Evolutionary conservation across 1,140 invertebrate species (phyloP).

Genomic region (Lepidostoma basale): DNA sequence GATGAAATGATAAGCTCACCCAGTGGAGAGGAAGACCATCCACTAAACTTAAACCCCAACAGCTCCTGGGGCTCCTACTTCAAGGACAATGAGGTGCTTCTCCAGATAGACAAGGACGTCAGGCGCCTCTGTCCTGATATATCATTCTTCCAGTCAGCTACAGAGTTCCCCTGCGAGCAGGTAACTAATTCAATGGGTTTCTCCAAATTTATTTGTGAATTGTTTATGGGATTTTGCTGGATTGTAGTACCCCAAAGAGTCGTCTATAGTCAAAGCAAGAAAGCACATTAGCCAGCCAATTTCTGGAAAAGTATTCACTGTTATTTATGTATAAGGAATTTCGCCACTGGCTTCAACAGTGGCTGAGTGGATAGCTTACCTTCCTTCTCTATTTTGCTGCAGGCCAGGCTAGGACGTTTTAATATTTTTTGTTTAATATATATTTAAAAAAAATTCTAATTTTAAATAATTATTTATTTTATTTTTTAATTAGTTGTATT

Average conservation of each 20-base stretch:
- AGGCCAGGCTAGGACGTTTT: no score
- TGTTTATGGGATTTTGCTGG: background rate
- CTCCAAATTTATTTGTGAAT: background rate
- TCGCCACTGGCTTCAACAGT: no score
- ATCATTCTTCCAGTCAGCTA: slow-evolving; percentile 94
- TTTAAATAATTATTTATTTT: background rate
- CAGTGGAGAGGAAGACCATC: slow-evolving; percentile 78
- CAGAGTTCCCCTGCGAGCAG: slow-evolving; percentile 81
- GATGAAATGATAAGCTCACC: slow-evolving; percentile 85
- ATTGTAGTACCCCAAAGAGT: no score
- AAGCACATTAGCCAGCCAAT: no score
- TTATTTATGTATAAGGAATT: background rate
- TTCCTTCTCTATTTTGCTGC: background rate
- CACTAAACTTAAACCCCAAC: slow-evolving; percentile 90
- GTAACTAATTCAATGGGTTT: slow-evolving; percentile 62
- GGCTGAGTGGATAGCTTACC: no score
- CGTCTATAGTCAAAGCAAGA: background rate
- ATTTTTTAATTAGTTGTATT: background rate
- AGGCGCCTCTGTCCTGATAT: slow-evolving; percentile 94
- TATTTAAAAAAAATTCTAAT: background rate
- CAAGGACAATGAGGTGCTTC: slow-evolving; percentile 94
- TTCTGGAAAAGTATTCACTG: background rate
- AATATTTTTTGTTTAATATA: background rate
- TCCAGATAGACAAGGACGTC: slow-evolving; percentile 98
- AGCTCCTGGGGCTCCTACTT: slow-evolving; percentile 92